These are phyloP conservation scores for Raja brachyura DNA, from an alignment of 2,113 vertebrate genomes.

Conservation along the genomic window DNA sequence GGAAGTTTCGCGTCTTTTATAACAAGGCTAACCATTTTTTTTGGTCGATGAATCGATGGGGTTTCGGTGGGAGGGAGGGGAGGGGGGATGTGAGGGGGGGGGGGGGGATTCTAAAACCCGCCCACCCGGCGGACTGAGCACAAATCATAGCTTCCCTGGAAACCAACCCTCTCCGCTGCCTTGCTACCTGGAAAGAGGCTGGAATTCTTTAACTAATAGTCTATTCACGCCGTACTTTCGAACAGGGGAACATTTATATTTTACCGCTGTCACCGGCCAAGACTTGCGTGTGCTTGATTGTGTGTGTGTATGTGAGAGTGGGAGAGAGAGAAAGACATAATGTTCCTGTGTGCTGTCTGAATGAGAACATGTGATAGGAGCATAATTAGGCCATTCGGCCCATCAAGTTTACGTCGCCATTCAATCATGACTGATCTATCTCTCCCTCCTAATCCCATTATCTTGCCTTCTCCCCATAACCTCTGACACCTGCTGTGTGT, in stretches of 20 bases:
- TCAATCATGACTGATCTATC: too few species aligned
- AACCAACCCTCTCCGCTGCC: too few species aligned
- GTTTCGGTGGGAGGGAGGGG: background rate
- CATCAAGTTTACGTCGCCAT: too few species aligned
- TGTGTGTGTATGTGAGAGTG: too few species aligned
- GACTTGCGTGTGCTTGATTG: too few species aligned
- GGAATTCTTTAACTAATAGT: background rate
- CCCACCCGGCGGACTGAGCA: background rate
- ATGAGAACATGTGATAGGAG: too few species aligned
- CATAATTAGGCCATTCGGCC: too few species aligned
- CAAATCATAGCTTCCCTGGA: background rate
- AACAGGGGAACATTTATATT: background rate
- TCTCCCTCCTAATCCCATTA: too few species aligned
- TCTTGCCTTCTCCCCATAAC: too few species aligned
- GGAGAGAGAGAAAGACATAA: too few species aligned
- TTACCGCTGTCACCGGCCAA: background rate
- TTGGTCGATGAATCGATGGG: constrained; percentile 20
- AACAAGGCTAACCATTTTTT: constrained; percentile 32
- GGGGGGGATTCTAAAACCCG: constrained; percentile 1
- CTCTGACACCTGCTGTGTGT: too few species aligned
- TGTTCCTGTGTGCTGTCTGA: too few species aligned
- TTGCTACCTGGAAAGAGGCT: background rate
- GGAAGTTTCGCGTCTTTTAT: constrained; percentile 31
- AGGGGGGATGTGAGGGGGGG: background rate
- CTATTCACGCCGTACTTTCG: background rate